Conservation (phyloP, 2,797 vertebrate genomes). For the Jordanella pulchra region DNA sequence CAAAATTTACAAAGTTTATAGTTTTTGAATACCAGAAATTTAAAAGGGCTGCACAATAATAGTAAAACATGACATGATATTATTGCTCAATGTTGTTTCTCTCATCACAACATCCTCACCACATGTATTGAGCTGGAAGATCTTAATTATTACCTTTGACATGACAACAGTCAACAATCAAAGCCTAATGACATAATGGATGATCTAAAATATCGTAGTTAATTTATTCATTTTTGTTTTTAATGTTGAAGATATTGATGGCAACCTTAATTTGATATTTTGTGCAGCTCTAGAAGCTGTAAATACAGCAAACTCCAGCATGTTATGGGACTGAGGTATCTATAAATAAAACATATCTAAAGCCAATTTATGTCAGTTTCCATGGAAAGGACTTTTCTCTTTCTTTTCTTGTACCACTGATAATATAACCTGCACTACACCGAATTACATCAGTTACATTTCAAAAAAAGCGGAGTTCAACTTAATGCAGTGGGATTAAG, state of each 20-base stretch:
- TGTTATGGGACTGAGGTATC: neutral
- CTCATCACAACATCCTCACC: neutral
- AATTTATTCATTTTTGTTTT: neutral
- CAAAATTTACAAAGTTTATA: neutral
- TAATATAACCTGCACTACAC: neutral
- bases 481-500: neutral
- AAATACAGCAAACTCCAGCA: neutral
- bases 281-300: neutral
- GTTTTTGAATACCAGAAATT: neutral
- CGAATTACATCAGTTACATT: neutral
- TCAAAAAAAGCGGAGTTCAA: neutral
- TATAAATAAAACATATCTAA: neutral
- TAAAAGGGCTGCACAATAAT: neutral
- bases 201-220: no score
- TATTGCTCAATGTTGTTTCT: neutral
- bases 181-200: no score
- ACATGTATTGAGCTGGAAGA: no score
- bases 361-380: neutral
- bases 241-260: neutral
- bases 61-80: neutral
- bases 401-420: neutral
- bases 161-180: no score
- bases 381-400: neutral
- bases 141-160: no score
- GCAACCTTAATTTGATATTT: neutral